Conservation (phyloP, 2,113 vertebrate species). For the Thryonomys swinderianus region DNA sequence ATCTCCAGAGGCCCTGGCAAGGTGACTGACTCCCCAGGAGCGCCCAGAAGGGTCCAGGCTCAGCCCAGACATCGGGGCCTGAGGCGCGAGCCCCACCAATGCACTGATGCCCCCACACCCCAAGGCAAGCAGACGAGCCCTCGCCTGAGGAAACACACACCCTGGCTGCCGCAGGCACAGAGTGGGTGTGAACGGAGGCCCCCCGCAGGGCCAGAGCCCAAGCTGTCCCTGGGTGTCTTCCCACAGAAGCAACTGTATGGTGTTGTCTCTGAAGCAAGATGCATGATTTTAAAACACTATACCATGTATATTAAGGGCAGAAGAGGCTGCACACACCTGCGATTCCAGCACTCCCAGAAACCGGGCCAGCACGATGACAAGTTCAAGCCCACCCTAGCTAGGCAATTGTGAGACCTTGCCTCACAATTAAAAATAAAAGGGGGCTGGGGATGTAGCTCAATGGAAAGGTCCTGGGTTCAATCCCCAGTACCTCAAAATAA, state of each 20-base stretch:
- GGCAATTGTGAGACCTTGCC: no score
- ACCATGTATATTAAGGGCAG: neutral
- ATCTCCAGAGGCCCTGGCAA: neutral
- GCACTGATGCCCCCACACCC: neutral
- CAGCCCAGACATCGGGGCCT: neutral
- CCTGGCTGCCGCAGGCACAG: neutral
- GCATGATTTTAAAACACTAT: neutral
- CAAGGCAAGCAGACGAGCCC: neutral
- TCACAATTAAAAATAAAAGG: neutral
- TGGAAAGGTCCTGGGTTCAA: neutral
- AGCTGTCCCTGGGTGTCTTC: neutral
- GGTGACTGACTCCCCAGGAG: neutral
- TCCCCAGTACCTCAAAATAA: neutral
- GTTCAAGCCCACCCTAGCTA: neutral
- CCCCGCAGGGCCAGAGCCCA: no score
- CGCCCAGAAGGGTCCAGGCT: neutral
- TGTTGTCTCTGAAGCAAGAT: neutral
- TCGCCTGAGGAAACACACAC: neutral
- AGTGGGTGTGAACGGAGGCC: fast-evolving
- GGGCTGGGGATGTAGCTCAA: neutral
- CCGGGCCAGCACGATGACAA: neutral
- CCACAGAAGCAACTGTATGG: neutral
- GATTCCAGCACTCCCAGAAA: neutral
- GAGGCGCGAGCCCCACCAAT: fast-evolving
- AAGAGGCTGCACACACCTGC: neutral